A percentile compares a stretch with the other conserved stretches of the same genome.
Evolutionary conservation across 2,113 vertebrate genomes (phyloP).

Genomic region (Pantherophis guttatus): DNA sequence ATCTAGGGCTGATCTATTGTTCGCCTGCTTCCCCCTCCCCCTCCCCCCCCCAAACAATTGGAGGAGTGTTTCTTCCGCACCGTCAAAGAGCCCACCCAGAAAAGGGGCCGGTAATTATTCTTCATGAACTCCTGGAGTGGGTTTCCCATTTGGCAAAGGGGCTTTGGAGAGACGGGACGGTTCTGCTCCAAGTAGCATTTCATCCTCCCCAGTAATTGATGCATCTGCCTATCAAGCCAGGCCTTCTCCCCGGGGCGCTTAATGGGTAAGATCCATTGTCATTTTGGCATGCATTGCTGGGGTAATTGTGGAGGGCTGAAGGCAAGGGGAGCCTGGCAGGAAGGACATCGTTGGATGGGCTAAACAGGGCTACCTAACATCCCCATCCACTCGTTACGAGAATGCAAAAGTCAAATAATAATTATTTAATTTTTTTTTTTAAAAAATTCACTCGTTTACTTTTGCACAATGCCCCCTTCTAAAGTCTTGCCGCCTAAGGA

Average conservation of each 20-base stretch:
- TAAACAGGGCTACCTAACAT: no score
- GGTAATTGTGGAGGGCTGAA: not conserved
- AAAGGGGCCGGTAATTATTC: slow-evolving; percentile 10
- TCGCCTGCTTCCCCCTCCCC: not conserved
- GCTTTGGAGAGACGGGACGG: not conserved
- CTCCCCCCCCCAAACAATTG: not conserved
- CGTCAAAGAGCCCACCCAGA: not conserved
- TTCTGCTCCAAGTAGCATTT: slow-evolving; percentile 20
- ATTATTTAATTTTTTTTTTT: no score
- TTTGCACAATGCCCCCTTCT: not conserved
- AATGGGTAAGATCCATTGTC: slow-evolving; percentile 22
- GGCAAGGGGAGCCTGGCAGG: not conserved
- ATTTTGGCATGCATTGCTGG: not conserved
- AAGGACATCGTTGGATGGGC: not conserved
- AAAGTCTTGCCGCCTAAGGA: not conserved
- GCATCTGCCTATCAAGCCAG: slow-evolving; percentile 18
- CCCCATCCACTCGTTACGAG: not conserved
- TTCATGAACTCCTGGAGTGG: slow-evolving; percentile 14
- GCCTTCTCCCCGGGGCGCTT: not conserved
- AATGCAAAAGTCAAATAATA: not conserved
- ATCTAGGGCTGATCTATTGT: not conserved
- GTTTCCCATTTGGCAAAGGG: slow-evolving; percentile 16
- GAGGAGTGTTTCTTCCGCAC: not conserved
- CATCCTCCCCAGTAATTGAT: slow-evolving; percentile 2
- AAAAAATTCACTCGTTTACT: not conserved